These are phyloP conservation scores for Kryphioiulus occultus DNA, from an alignment of 2,888 invertebrate genomes.

Conservation along the genomic window DNA sequence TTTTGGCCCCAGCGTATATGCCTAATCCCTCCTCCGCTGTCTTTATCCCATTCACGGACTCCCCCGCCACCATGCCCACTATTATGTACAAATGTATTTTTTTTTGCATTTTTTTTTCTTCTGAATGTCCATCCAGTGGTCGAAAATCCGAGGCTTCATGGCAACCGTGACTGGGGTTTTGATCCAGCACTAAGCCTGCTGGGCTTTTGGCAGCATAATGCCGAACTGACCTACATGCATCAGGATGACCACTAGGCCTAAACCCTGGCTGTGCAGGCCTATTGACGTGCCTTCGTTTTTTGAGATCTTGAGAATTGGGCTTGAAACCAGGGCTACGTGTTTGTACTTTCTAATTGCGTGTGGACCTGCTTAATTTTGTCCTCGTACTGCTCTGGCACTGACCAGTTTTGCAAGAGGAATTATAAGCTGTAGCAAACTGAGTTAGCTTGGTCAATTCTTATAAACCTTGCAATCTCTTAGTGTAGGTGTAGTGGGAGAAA, in stretches of 20 bases:
- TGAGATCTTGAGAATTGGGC: neutral
- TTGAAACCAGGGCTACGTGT: neutral
- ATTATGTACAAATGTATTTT: conserved; percentile 41
- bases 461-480: neutral
- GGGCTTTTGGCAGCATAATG: neutral
- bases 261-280: neutral
- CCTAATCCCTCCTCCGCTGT: conserved; percentile 42
- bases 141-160: neutral
- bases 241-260: neutral
- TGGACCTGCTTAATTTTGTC: conserved; percentile 3
- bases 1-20: conserved; percentile 31
- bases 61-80: conserved; percentile 37
- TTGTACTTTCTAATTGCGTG: conserved; percentile 2
- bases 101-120: neutral
- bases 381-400: neutral
- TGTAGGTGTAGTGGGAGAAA: neutral
- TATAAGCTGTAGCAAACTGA: neutral
- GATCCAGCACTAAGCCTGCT: conserved; percentile 7
- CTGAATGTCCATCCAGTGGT: conserved; percentile 33
- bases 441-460: neutral
- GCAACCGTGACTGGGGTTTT: conserved; percentile 26
- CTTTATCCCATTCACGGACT: conserved; percentile 41
- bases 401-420: neutral
- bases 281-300: neutral
- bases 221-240: conserved; percentile 27